Conservation (phyloP, 1,140 invertebrate genomes). For the Dysdera silvatica region DNA sequence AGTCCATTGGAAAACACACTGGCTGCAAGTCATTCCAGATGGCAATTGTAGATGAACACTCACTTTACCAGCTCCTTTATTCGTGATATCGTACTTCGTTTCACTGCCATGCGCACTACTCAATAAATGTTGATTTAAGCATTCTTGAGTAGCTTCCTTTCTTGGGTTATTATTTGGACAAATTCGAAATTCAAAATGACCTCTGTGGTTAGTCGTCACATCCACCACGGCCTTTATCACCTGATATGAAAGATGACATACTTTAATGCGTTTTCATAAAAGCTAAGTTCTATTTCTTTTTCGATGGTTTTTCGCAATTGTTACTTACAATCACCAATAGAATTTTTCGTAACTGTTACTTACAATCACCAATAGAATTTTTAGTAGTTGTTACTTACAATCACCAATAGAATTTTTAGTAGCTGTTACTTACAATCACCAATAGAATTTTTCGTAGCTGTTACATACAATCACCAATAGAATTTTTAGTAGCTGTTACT, state of each 20-base stretch:
- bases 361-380: too few species aligned
- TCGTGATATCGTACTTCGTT: neutral
- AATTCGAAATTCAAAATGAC: slow-evolving; percentile 36
- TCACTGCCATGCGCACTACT: neutral
- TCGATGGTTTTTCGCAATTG: too few species aligned
- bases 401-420: too few species aligned
- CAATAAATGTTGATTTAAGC: slow-evolving; percentile 32
- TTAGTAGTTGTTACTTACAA: too few species aligned
- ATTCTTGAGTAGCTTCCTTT: slow-evolving; percentile 33
- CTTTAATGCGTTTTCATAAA: slow-evolving; percentile 26
- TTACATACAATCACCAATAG: too few species aligned
- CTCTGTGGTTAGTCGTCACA: slow-evolving; percentile 49
- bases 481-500: too few species aligned
- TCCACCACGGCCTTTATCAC: slow-evolving; percentile 21
- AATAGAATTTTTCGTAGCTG: too few species aligned
- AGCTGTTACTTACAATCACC: too few species aligned
- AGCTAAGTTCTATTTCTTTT: slow-evolving; percentile 17
- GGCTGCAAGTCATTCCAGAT: slow-evolving; percentile 33
- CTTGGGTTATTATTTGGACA: slow-evolving; percentile 34
- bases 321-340: too few species aligned
- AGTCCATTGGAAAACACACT: slow-evolving; percentile 42
- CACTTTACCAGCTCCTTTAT: slow-evolving; percentile 13
- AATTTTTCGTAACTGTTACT: too few species aligned
- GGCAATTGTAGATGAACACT: slow-evolving; percentile 33
- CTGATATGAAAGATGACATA: too few species aligned